phyloP scores from a whole-genome alignment of 2,797 vertebrate genomes.

The Choloepus didactylus region DNA sequence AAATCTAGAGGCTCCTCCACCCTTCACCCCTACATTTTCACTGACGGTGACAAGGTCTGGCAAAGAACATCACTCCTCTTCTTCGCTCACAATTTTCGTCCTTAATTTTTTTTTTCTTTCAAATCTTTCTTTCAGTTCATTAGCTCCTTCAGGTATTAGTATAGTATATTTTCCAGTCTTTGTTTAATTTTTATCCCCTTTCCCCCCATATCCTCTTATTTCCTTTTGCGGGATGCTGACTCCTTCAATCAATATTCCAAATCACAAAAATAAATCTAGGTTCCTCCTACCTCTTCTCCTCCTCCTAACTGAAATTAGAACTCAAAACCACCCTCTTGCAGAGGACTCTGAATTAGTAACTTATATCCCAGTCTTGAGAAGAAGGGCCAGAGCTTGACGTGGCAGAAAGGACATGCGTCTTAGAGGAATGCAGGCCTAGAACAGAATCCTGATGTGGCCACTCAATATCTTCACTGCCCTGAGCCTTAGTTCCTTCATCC shows the following conservation, averaged over 20 bases:
- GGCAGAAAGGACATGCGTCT: neutral
- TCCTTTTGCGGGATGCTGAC: neutral
- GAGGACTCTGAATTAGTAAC: neutral
- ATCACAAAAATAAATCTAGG: neutral
- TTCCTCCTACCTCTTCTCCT: neutral
- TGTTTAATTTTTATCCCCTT: neutral
- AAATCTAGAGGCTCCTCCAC: neutral
- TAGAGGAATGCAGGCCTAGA: neutral
- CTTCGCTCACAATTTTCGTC: neutral
- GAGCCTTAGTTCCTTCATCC: neutral
- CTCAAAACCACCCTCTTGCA: neutral
- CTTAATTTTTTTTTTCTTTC: neutral
- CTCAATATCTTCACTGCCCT: neutral
- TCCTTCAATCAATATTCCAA: neutral
- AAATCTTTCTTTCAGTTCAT: neutral
- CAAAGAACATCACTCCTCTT: neutral
- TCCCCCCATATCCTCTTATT: neutral
- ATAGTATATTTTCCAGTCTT: neutral
- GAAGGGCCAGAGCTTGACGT: neutral
- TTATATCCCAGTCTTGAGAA: neutral
- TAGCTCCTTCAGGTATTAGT: neutral
- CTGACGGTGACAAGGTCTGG: neutral
- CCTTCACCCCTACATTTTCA: neutral
- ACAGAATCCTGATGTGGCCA: neutral
- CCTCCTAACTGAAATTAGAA: conserved; percentile 5